These are phyloP conservation scores for Melieria crassipennis DNA, from an alignment of 2,888 invertebrate genomes.

Conservation along the genomic window DNA sequence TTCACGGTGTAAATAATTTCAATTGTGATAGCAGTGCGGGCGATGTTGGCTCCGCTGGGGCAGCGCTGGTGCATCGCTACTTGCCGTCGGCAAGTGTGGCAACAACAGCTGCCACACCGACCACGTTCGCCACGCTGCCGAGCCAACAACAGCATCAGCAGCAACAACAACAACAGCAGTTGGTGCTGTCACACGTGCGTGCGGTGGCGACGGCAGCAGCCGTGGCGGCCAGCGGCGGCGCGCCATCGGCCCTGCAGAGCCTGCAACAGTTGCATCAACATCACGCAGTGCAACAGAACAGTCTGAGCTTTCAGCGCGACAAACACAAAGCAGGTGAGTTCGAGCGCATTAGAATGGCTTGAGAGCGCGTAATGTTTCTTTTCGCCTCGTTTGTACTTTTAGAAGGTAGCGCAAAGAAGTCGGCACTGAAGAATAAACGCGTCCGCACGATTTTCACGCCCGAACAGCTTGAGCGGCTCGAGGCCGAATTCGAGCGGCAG, in stretches of 20 bases:
- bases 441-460: slow-evolving; percentile 97
- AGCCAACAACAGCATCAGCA: slow-evolving; percentile 50
- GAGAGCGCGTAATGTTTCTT: background rate
- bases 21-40: slow-evolving; percentile 61
- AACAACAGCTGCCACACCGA: slow-evolving; percentile 41
- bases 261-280: slow-evolving; percentile 65
- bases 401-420: slow-evolving; percentile 65
- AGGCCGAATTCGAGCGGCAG: slow-evolving; percentile 94
- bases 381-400: background rate
- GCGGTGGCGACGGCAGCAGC: slow-evolving; percentile 53
- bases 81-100: slow-evolving; percentile 46
- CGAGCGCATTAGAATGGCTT: background rate
- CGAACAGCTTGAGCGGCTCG: slow-evolving; percentile 91
- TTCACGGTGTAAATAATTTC: slow-evolving; percentile 56
- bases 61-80: slow-evolving; percentile 50
- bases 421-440: slow-evolving; percentile 77
- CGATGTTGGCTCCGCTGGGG: slow-evolving; percentile 36
- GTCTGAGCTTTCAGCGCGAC: slow-evolving; percentile 59
- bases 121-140: slow-evolving; percentile 38
- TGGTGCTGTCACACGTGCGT: slow-evolving; percentile 23
- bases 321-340: slow-evolving; percentile 61
- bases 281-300: slow-evolving; percentile 61
- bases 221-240: slow-evolving; percentile 49
- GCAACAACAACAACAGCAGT: slow-evolving; percentile 51
- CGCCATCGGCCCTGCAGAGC: slow-evolving; percentile 64